phyloP scores from a whole-genome alignment of 2,888 invertebrate genomes.

The Spialia ferax region DNA sequence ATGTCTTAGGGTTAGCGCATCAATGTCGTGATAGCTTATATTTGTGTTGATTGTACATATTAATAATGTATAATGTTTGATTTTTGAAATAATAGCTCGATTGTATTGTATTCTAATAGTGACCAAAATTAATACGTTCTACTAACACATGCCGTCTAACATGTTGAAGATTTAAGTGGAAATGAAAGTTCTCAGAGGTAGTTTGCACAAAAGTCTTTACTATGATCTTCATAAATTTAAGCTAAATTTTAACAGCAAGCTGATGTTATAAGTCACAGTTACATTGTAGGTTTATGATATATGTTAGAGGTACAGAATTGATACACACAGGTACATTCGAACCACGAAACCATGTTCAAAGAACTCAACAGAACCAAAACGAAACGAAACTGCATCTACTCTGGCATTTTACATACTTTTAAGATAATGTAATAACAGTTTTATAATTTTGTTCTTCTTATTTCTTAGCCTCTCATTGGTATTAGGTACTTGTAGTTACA shows the following conservation, averaged over 20 bases:
- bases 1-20: slow-evolving; percentile 79
- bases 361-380: slow-evolving; percentile 50
- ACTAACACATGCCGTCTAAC: slow-evolving; percentile 22
- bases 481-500: slow-evolving; percentile 81
- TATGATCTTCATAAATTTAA: slow-evolving; percentile 28
- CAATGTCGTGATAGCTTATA: slow-evolving; percentile 81
- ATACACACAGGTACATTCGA: slow-evolving; percentile 39
- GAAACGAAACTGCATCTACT: slow-evolving; percentile 72
- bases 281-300: slow-evolving; percentile 14
- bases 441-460: slow-evolving; percentile 63
- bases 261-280: slow-evolving; percentile 32
- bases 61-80: slow-evolving; percentile 39
- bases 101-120: slow-evolving; percentile 26
- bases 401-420: slow-evolving; percentile 64
- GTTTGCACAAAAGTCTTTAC: slow-evolving; percentile 35
- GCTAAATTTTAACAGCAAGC: slow-evolving; percentile 25
- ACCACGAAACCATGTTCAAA: slow-evolving; percentile 53
- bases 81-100: slow-evolving; percentile 27
- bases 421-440: slow-evolving; percentile 63
- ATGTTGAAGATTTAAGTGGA: slow-evolving; percentile 27
- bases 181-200: slow-evolving; percentile 19
- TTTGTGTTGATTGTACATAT: slow-evolving; percentile 57
- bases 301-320: slow-evolving; percentile 21
- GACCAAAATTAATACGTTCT: slow-evolving; percentile 18
- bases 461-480: slow-evolving; percentile 69